A percentile compares a stretch with the other conserved stretches of the same genome.
These are phyloP conservation scores for Neodiprion fabricii DNA, from an alignment of 1,140 invertebrate species.

Conservation along the genomic window DNA sequence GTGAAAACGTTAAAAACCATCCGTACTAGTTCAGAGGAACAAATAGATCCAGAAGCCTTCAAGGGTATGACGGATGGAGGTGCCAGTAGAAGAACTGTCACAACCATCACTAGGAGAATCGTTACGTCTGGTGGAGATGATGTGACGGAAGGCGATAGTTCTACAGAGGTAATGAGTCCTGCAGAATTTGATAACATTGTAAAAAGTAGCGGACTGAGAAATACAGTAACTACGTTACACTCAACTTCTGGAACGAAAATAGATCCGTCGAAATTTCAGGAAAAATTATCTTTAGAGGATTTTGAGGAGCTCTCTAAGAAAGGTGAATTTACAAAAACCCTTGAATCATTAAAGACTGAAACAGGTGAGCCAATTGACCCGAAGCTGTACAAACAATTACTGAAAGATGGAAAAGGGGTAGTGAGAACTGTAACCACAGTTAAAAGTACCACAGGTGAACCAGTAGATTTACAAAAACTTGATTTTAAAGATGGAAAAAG, in stretches of 20 bases:
- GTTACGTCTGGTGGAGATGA: not conserved
- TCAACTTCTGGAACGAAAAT: too few relatives aligned
- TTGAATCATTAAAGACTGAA: not conserved
- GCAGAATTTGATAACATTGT: not conserved
- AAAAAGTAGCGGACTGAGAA: not conserved
- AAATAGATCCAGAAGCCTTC: not conserved
- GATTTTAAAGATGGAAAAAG: not conserved
- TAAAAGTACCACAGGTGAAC: slow-evolving; percentile 12
- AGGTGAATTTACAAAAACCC: not conserved
- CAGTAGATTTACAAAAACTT: slow-evolving; percentile 1
- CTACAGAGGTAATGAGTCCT: not conserved
- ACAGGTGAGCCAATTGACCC: not conserved
- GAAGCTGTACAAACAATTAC: not conserved
- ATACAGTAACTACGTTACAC: too few relatives aligned
- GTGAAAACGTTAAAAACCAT: not conserved
- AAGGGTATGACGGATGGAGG: not conserved
- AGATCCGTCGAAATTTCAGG: too few relatives aligned
- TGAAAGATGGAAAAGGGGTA: not conserved
- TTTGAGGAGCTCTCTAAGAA: not conserved
- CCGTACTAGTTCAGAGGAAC: not conserved
- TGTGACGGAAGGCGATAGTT: not conserved
- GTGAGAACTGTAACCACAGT: slow-evolving; percentile 15
- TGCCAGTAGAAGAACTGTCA: slow-evolving; percentile 9
- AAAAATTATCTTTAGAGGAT: not conserved
- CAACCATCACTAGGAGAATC: not conserved